Evolutionary conservation across 1,140 invertebrate genomes (phyloP).

Genomic region (Trissolcus basalis): DNA sequence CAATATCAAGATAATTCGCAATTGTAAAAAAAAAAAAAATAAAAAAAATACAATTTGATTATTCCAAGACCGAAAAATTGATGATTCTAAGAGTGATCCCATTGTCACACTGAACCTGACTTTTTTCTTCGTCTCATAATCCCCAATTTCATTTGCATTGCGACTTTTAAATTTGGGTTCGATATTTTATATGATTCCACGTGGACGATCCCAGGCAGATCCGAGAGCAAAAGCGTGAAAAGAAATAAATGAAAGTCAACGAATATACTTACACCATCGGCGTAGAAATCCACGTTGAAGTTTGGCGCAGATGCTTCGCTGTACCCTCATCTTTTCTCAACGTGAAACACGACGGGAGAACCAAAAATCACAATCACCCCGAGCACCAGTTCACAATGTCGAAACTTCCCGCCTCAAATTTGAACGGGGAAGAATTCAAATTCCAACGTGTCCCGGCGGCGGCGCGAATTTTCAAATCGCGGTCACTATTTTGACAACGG

Average conservation of each 20-base stretch:
- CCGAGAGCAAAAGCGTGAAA: not conserved
- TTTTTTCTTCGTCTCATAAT: too few relatives aligned
- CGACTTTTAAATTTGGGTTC: too few relatives aligned
- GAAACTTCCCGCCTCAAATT: conserved; percentile 1
- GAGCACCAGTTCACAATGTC: not conserved
- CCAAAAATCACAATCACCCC: not conserved
- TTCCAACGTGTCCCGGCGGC: not conserved
- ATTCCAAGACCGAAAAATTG: too few relatives aligned
- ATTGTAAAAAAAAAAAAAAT: too few relatives aligned
- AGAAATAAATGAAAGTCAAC: conserved; percentile 30
- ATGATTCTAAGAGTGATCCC: too few relatives aligned
- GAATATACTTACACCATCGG: conserved; percentile 72
- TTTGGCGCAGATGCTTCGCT: conserved; percentile 73
- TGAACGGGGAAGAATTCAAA: not conserved
- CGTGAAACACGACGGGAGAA: conserved; percentile 6
- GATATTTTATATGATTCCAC: too few relatives aligned
- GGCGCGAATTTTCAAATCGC: conserved; percentile 2
- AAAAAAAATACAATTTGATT: too few relatives aligned
- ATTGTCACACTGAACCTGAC: too few relatives aligned
- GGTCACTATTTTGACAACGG: not conserved
- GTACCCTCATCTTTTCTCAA: conserved; percentile 68
- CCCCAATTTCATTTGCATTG: too few relatives aligned
- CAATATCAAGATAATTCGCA: too few relatives aligned
- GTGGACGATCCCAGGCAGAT: too few relatives aligned
- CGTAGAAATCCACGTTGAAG: conserved; percentile 72